These are phyloP conservation scores for Drosophila falleni DNA, from an alignment of 2,888 invertebrate species.

Conservation along the genomic window DNA sequence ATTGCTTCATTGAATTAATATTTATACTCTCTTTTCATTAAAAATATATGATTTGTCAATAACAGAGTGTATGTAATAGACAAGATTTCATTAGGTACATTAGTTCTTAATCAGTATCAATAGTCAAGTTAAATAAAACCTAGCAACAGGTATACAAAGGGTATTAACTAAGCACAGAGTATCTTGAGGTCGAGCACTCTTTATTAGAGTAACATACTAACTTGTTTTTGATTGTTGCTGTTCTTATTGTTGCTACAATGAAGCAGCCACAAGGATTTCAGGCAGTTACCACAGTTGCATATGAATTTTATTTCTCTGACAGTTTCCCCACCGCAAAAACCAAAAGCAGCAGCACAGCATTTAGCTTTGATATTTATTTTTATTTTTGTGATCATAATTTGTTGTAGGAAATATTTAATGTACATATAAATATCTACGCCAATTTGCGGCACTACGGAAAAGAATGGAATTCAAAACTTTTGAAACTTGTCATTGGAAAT, in stretches of 20 bases:
- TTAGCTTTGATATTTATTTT: slow-evolving; percentile 14
- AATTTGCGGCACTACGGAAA: slow-evolving; percentile 13
- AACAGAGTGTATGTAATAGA: too few relatives aligned
- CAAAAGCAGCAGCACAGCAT: slow-evolving; percentile 40
- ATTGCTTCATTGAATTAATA: background rate
- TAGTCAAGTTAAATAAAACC: too few relatives aligned
- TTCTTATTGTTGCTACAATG: slow-evolving; percentile 22
- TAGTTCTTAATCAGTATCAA: too few relatives aligned
- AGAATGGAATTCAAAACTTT: slow-evolving; percentile 23
- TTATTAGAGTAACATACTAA: background rate
- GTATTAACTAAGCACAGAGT: too few relatives aligned
- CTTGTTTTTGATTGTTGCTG: background rate
- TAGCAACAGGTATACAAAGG: too few relatives aligned
- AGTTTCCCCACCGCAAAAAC: slow-evolving; percentile 35
- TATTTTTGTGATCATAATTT: slow-evolving; percentile 13
- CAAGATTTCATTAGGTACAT: too few relatives aligned
- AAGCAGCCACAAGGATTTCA: slow-evolving; percentile 28
- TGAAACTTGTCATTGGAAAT: slow-evolving; percentile 17
- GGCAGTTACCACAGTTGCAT: slow-evolving; percentile 46
- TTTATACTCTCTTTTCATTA: background rate
- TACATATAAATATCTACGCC: slow-evolving; percentile 4
- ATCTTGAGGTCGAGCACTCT: background rate
- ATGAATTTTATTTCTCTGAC: slow-evolving; percentile 66
- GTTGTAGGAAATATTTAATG: slow-evolving; percentile 34
- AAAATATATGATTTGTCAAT: background rate